A percentile compares a stretch with the other conserved stretches of the same genome.
Evolutionary conservation across 2,888 invertebrate species (phyloP).

Genomic region (Nomada lathburiana): DNA sequence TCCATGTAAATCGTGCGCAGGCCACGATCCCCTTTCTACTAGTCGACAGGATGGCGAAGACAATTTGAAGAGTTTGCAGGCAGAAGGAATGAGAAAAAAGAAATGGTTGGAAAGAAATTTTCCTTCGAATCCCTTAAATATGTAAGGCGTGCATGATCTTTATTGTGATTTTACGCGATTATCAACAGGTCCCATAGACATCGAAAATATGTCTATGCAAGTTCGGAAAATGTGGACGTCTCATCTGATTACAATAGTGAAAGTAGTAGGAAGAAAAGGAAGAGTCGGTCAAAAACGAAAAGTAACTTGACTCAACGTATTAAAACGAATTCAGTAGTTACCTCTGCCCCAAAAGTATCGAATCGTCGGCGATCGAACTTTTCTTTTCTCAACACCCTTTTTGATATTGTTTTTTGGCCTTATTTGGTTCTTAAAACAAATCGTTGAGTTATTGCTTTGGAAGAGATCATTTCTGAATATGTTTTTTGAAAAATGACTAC

Average conservation of each 20-base stretch:
- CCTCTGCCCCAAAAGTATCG: slow-evolving; percentile 35
- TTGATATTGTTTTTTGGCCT: slow-evolving; percentile 79
- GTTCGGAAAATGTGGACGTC: slow-evolving; percentile 59
- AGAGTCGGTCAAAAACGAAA: slow-evolving; percentile 6
- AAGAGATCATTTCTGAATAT: too few relatives aligned
- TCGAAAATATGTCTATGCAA: slow-evolving; percentile 50
- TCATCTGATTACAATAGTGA: slow-evolving; percentile 49
- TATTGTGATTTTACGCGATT: background rate
- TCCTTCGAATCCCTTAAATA: background rate
- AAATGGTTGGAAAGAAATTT: slow-evolving; percentile 43
- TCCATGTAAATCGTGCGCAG: slow-evolving; percentile 62
- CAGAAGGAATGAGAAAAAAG: slow-evolving; percentile 40
- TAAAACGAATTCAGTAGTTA: slow-evolving; percentile 27
- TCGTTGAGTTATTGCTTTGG: slow-evolving; percentile 49
- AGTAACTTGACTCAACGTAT: background rate
- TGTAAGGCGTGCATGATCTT: background rate
- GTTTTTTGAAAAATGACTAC: too few relatives aligned
- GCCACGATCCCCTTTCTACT: slow-evolving; percentile 37
- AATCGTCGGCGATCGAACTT: slow-evolving; percentile 39
- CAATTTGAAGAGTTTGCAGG: slow-evolving; percentile 66
- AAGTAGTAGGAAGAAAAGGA: slow-evolving; percentile 20
- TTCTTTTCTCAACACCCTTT: slow-evolving; percentile 74
- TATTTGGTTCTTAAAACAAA: slow-evolving; percentile 73
- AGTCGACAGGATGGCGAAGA: slow-evolving; percentile 58
- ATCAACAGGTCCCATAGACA: slow-evolving; percentile 47